Base-by-base conservation (phyloP, 2,113 vertebrate genomes). In the Ifrita kowaldi region DNA sequence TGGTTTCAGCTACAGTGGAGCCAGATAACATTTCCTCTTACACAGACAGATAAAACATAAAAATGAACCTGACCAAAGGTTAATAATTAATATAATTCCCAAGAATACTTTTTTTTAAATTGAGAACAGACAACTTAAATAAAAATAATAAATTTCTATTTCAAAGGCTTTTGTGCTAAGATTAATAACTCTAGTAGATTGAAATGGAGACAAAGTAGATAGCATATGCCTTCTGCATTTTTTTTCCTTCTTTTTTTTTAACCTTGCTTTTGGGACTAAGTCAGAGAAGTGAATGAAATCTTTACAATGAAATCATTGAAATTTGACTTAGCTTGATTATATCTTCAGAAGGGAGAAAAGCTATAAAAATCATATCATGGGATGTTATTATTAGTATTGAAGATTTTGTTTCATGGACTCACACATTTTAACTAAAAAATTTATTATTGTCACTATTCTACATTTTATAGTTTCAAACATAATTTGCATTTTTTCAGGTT, bases 81-180 rank as follows among this genome's bases (percentile, higher is more conserved):
- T 92, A 73, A 92, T 88, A 90, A 93, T 93, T 90, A 80, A 57
- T 84, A 57, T 69, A 90, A 84, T 63, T 95, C 79, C 85, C 83
- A 88, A 21, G 57, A 92, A 90, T 69, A 37, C 4, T 62, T 70
- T 81, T 84, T 67, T 8, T 0, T n/a, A n/a, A 65, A 81, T 50
- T 71, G 49, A 86, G 63, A 55, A 80, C 55, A 62, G 32, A 42
- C n/a, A 67, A 57, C 46, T 85, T 83, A 73, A 76, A 77, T 55
- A 63, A 90, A 90, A 92, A 67, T 28, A 78, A 86, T 81, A 71
- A 55, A 78, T 89, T 93, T 70, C 15, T 60, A 59, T 11, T 90
- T 90, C 33, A 92, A 78, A 84, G 32, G 5, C 24, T 91, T 95
- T 95, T 95, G 22, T 89, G 56, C 6, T 62, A 75, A 81, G 80